Percentiles rank a stretch among this genome's conserved stretches.
Evolutionary conservation across 2,888 invertebrate genomes (phyloP).

Genomic region (Hermaeophaga mercurialis): DNA sequence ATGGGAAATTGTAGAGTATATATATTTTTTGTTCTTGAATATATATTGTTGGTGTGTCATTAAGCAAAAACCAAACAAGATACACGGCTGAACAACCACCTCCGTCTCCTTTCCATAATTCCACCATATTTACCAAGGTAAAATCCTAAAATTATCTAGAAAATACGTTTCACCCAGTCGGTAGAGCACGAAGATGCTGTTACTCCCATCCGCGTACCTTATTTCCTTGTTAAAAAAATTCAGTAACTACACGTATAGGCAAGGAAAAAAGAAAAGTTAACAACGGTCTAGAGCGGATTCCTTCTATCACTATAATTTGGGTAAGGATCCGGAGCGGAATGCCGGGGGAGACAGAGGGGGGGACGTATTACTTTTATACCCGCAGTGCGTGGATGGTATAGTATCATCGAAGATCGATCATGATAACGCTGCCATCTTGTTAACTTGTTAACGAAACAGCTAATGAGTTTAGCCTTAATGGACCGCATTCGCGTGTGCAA

Average conservation of each 20-base stretch:
- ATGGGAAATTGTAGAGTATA: not conserved
- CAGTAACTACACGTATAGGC: constrained; percentile 41
- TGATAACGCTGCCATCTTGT: constrained; percentile 57
- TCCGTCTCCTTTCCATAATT: constrained; percentile 15
- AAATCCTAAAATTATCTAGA: constrained; percentile 25
- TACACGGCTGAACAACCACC: constrained; percentile 2
- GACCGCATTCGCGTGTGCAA: constrained; percentile 53
- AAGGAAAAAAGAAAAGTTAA: constrained; percentile 47
- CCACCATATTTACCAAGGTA: constrained; percentile 22
- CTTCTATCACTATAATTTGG: constrained; percentile 50
- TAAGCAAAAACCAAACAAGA: constrained; percentile 4
- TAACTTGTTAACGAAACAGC: constrained; percentile 58
- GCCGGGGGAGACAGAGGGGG: constrained; percentile 39
- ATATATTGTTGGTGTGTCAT: not conserved
- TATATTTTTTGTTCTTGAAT: not conserved
- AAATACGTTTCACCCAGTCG: constrained; percentile 22
- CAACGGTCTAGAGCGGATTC: constrained; percentile 42
- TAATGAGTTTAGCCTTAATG: constrained; percentile 56
- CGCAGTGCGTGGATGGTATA: constrained; percentile 53
- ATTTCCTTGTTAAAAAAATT: constrained; percentile 39
- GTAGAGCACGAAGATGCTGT: constrained; percentile 26
- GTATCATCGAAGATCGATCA: constrained; percentile 54
- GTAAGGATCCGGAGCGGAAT: constrained; percentile 36
- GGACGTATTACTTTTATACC: constrained; percentile 43
- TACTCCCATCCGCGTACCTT: constrained; percentile 27